Percentiles rank a stretch among this genome's conserved stretches.
Conservation (phyloP, 2,797 vertebrate species). For the Tenualosa ilisha region DNA sequence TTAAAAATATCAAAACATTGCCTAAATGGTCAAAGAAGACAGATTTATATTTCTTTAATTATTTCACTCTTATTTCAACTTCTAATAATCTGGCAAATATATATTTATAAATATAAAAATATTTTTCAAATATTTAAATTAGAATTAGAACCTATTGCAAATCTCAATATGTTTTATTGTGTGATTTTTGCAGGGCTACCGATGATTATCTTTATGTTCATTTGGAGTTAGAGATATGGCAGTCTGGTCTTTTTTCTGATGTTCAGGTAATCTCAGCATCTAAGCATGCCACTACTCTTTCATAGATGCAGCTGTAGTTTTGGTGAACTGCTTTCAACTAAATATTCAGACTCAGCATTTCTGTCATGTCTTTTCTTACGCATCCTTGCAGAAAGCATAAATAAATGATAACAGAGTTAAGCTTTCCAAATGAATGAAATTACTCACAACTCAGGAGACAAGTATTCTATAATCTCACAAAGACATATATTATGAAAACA, state of each 20-base stretch:
- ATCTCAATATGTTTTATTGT: no score
- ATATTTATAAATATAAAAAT: no score
- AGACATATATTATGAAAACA: not conserved
- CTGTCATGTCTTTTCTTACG: not conserved
- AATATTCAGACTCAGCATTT: slow-evolving; percentile 8
- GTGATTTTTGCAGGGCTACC: no score
- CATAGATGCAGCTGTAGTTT: not conserved
- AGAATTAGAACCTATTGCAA: no score
- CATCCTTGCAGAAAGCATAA: not conserved
- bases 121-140: no score
- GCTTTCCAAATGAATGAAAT: not conserved
- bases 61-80: no score
- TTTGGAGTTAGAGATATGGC: not conserved
- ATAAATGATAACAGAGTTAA: not conserved
- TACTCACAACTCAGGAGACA: not conserved
- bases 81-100: no score
- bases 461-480: not conserved
- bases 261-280: not conserved
- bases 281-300: not conserved
- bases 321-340: not conserved
- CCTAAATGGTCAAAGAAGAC: no score
- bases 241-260: not conserved
- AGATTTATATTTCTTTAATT: no score
- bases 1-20: no score
- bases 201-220: no score